A percentile compares a stretch with the other conserved stretches of the same genome.
phyloP scores from a whole-genome alignment of 1,140 invertebrate species.

The Portunus trituberculatus region DNA sequence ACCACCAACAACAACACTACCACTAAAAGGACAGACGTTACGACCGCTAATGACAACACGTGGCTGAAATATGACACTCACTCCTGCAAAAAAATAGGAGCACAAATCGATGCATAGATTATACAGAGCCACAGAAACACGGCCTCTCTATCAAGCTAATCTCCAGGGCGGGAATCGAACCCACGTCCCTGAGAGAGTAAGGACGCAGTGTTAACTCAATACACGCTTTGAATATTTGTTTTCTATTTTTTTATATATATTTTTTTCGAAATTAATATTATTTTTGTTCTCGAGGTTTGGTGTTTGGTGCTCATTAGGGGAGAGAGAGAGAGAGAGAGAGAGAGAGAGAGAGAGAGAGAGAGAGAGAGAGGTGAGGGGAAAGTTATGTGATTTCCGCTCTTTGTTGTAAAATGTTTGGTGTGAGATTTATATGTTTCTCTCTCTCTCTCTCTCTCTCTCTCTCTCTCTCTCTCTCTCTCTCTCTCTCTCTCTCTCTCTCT shows the following conservation, averaged over 20 bases:
- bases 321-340: slow-evolving; percentile 34
- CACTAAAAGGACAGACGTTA: not conserved
- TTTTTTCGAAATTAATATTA: no score
- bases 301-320: not conserved
- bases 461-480: slow-evolving; percentile 31
- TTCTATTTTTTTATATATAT: no score
- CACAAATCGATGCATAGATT: no score
- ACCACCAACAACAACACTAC: not conserved
- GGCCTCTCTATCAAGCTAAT: no score
- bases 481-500: slow-evolving; percentile 29
- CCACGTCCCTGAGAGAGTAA: no score
- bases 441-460: not conserved
- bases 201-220: no score
- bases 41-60: no score
- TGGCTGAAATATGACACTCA: no score
- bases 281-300: not conserved
- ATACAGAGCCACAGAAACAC: no score
- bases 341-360: slow-evolving; percentile 39
- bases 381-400: not conserved
- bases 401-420: not conserved
- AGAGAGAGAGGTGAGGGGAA: slow-evolving; percentile 31
- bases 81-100: no score
- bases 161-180: no score
- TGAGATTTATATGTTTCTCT: not conserved
- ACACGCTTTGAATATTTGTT: no score